Evolutionary conservation across 1,140 invertebrate genomes (phyloP).

Genomic region (Cyclargus thomasi): DNA sequence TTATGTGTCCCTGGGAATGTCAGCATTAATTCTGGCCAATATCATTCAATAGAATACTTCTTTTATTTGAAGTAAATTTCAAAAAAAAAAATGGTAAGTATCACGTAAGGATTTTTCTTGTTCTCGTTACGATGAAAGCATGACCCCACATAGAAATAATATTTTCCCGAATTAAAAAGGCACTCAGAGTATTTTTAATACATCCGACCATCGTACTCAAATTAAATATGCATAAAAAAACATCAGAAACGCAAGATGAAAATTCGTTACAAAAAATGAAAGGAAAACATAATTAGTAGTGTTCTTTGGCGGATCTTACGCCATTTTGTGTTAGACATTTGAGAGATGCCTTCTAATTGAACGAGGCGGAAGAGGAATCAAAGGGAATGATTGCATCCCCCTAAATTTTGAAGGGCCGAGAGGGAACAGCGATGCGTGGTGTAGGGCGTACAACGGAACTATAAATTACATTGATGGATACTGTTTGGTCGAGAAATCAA

Average conservation of each 20-base stretch:
- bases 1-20: neutral
- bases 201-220: slow-evolving; percentile 17
- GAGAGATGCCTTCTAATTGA: slow-evolving; percentile 68
- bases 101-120: neutral
- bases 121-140: neutral
- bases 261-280: slow-evolving; percentile 33
- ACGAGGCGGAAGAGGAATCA: slow-evolving; percentile 70
- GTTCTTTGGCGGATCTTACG: slow-evolving; percentile 38
- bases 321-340: slow-evolving; percentile 52
- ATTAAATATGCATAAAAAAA: slow-evolving; percentile 26
- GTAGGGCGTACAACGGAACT: slow-evolving; percentile 36
- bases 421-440: slow-evolving; percentile 62
- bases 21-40: neutral
- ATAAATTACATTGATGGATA: slow-evolving; percentile 16
- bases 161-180: neutral
- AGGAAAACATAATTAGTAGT: slow-evolving; percentile 39
- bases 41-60: neutral
- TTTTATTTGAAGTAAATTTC: too few relatives aligned
- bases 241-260: slow-evolving; percentile 24
- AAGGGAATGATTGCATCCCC: slow-evolving; percentile 71
- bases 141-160: neutral
- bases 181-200: neutral
- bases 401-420: slow-evolving; percentile 49
- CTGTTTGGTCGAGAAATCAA: slow-evolving; percentile 27
- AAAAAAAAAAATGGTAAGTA: too few relatives aligned